Evolutionary conservation across 1,140 invertebrate species (phyloP).

Genomic region (Medauroidea extradentata): DNA sequence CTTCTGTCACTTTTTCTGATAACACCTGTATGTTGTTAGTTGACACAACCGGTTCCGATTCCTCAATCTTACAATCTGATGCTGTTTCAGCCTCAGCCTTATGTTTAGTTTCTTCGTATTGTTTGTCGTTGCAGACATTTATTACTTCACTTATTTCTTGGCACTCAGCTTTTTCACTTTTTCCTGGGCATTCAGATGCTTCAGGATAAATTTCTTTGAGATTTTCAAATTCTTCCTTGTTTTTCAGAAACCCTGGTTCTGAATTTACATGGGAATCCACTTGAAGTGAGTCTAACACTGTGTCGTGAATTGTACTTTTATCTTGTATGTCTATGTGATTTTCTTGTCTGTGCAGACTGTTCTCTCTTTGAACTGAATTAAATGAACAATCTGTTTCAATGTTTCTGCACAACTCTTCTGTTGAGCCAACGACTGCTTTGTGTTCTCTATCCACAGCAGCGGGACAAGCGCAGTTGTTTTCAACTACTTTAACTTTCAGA

Average conservation of each 20-base stretch:
- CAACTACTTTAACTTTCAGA: background rate
- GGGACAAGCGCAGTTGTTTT: background rate
- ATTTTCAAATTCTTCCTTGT: too few species aligned
- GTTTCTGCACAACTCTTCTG: background rate
- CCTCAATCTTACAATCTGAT: background rate
- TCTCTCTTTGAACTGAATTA: too few species aligned
- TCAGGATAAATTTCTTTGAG: background rate
- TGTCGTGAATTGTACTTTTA: background rate
- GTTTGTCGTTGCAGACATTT: conserved; percentile 1
- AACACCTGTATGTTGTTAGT: conserved; percentile 16
- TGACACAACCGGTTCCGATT: background rate
- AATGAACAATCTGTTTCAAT: background rate
- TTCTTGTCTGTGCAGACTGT: conserved; percentile 8
- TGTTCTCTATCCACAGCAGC: background rate
- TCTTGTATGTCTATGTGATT: background rate
- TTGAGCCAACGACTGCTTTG: background rate
- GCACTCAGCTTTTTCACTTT: background rate
- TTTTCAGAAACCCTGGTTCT: too few species aligned
- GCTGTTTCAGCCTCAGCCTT: too few species aligned
- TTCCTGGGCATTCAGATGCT: conserved; percentile 8
- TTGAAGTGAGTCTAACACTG: too few species aligned
- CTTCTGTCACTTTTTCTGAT: conserved; percentile 17
- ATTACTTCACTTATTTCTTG: background rate
- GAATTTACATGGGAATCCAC: too few species aligned
- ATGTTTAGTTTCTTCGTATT: background rate